Base-by-base conservation (phyloP, 2,797 vertebrate species). In the Margarornis squamiger region DNA sequence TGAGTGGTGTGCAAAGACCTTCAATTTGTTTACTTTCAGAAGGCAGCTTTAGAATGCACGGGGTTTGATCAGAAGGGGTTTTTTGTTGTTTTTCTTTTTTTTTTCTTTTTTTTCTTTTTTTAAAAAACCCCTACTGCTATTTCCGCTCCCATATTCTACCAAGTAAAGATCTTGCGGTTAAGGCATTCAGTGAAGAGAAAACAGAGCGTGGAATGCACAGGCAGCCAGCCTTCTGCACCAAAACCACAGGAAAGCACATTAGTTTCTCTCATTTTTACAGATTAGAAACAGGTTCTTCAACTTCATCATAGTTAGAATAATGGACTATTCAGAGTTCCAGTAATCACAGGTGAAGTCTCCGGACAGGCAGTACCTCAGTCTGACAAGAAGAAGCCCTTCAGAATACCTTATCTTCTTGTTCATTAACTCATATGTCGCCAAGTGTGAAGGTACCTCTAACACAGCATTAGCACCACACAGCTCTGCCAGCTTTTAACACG, bases 181-280 rank as follows among this genome's bases (percentile, higher is more conserved):
- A 93, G 70, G 86, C 96, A 92, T 93, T 97, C 95, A 96, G 95
- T 93, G 72, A 95, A 97, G 96, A 98, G 95, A 98, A 97, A 96
- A 97, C 93, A 97, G 94, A 94, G 91, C 2, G 74, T 95, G 95
- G 97, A 97, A 97, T 90, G 94, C 83, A 95, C 80, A 92, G 90
- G 92, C 96, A 95, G 81, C 58, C 77, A 95, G 94, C 72, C 67
- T 77, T 92, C 72, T 94, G 84, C 92, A 94, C 92, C 22, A 3
- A 92, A 98, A 97, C 97, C 97, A 97, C 97, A 97, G 89, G 57
- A 97, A 83, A 97, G 51, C 66, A 92, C 79, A 48, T 49, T 43
- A 93, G 90, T 86, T 96, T 92, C 91, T 95, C 95, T 84, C 91
- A 8, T 93, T 97, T 91, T 94, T 95, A 88, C 36, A 89, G 88